These are phyloP conservation scores for Falco rusticolus DNA, from an alignment of 2,797 vertebrate species.

Conservation along the genomic window DNA sequence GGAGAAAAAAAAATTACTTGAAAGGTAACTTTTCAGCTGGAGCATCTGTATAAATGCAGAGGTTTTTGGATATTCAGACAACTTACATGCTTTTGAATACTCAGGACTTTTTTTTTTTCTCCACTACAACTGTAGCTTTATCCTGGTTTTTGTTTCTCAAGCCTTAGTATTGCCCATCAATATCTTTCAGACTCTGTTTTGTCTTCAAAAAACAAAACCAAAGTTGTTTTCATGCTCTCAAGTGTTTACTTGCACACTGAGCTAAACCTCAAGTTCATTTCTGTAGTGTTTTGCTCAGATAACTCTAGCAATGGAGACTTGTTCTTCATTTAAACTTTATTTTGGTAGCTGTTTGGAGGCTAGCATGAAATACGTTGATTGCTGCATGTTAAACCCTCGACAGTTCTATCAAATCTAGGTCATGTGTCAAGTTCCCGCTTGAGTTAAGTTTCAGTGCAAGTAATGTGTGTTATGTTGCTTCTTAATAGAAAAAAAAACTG, in stretches of 20 bases:
- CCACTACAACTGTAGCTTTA: slow-evolving; percentile 33
- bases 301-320: background rate
- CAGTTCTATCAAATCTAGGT: background rate
- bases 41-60: background rate
- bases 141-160: background rate
- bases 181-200: background rate
- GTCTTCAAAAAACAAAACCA: slow-evolving; percentile 53
- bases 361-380: background rate
- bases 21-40: background rate
- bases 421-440: background rate
- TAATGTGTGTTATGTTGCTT: background rate
- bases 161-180: background rate
- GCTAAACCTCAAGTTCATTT: background rate
- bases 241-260: background rate
- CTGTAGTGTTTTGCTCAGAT: background rate
- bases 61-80: background rate
- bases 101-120: slow-evolving; percentile 12
- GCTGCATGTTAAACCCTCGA: background rate
- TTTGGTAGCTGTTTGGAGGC: background rate
- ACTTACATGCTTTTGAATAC: background rate
- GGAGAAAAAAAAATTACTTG: background rate
- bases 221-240: slow-evolving; percentile 23
- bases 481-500: background rate
- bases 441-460: background rate
- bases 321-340: background rate